Evolutionary conservation across 2,797 vertebrate species (phyloP).

Genomic region (Choloepus didactylus): DNA sequence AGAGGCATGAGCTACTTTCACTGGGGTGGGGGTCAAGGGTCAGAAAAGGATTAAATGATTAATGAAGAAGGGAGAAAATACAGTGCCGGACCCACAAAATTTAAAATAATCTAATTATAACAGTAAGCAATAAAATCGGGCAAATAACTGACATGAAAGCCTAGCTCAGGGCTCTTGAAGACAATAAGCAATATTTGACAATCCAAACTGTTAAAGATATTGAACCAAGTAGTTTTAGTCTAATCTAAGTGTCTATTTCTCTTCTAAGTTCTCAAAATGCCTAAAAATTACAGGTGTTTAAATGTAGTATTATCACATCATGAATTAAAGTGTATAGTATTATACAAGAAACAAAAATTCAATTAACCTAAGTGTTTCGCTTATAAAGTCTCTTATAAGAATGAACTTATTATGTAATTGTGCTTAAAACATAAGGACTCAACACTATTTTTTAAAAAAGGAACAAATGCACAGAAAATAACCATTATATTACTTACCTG

Average conservation of each 20-base stretch:
- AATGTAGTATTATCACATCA: slow-evolving; percentile 27
- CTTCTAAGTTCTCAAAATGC: slow-evolving; percentile 34
- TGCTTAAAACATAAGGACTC: not conserved
- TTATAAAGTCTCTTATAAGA: slow-evolving; percentile 54
- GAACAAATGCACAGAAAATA: slow-evolving; percentile 46
- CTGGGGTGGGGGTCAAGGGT: not conserved
- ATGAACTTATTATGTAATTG: not conserved
- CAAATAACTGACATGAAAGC: not conserved
- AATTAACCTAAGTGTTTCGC: slow-evolving; percentile 14
- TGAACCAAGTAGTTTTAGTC: slow-evolving; percentile 12
- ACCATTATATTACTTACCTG: slow-evolving; percentile 90
- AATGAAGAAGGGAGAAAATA: slow-evolving; percentile 39
- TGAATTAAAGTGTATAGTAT: slow-evolving; percentile 28
- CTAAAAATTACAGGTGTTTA: slow-evolving; percentile 43
- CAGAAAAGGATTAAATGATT: not conserved
- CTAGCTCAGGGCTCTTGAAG: not conserved
- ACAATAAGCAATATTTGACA: slow-evolving; percentile 22
- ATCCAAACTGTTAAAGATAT: not conserved
- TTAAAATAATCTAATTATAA: slow-evolving; percentile 10
- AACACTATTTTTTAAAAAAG: slow-evolving; percentile 31
- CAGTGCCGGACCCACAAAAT: not conserved
- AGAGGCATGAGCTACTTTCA: not conserved
- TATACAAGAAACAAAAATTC: slow-evolving; percentile 14
- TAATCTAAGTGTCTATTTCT: slow-evolving; percentile 50
- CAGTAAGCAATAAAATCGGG: not conserved